A percentile compares a stretch with the other conserved stretches of the same genome.
phyloP scores from a whole-genome alignment of 2,888 invertebrate genomes.

The Chrysotoxum bicinctum region DNA sequence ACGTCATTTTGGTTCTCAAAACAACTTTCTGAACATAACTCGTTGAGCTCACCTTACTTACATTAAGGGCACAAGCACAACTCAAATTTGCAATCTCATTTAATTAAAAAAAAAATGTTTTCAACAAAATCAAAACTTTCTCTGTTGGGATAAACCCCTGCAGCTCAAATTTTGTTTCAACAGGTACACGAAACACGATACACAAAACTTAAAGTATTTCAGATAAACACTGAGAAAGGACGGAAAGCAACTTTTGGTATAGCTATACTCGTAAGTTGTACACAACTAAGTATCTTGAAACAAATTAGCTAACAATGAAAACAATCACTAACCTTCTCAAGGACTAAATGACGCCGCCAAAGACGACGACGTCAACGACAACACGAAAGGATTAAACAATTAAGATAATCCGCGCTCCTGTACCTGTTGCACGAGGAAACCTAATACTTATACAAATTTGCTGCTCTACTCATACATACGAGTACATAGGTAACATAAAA shows the following conservation, averaged over 20 bases:
- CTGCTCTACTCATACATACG: not conserved
- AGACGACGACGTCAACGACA: not conserved
- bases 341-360: conserved; percentile 13
- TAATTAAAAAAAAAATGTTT: conserved; percentile 3
- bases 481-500: not conserved
- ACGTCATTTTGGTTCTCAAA: not conserved
- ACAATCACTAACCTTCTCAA: conserved; percentile 58
- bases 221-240: conserved; percentile 44
- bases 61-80: not conserved
- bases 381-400: conserved; percentile 2
- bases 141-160: not conserved
- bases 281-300: not conserved
- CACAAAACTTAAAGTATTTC: conserved; percentile 12
- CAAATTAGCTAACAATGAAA: conserved; percentile 31
- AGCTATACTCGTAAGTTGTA: conserved; percentile 12
- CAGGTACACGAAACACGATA: conserved; percentile 24
- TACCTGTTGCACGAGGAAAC: conserved; percentile 35
- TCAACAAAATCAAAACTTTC: not conserved
- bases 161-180: conserved; percentile 7
- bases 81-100: conserved; percentile 10
- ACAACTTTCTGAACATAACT: not conserved
- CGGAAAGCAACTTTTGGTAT: conserved; percentile 48
- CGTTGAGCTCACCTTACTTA: not conserved
- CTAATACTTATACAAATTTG: not conserved
- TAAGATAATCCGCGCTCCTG: not conserved